phyloP scores from a whole-genome alignment of 2,888 invertebrate species.

The Tryphoninae sp. region DNA sequence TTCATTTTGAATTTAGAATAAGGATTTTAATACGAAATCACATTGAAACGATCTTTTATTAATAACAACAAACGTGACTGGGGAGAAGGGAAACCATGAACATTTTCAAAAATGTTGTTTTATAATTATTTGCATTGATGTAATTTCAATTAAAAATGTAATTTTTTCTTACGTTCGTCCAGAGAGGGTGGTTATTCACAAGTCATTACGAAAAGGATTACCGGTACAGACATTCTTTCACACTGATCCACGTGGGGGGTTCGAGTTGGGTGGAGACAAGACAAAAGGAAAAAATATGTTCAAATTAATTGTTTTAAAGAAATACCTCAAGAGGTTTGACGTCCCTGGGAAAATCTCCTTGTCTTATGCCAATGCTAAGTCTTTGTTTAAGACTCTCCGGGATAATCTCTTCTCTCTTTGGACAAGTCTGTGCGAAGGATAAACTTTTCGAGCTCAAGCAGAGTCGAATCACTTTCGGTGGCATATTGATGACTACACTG shows the following conservation, averaged over 20 bases:
- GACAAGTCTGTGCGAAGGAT: conserved; percentile 57
- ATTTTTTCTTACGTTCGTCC: background rate
- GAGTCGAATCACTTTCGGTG: conserved; percentile 29
- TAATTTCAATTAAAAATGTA: background rate
- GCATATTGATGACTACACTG: conserved; percentile 53
- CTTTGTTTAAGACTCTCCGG: conserved; percentile 73
- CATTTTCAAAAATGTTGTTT: too few species aligned
- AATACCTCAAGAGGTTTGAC: conserved; percentile 46
- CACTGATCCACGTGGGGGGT: background rate
- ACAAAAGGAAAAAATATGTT: conserved; percentile 51
- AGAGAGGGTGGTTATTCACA: background rate
- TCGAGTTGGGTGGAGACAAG: conserved; percentile 27
- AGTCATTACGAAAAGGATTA: conserved; percentile 15
- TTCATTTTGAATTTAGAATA: too few species aligned
- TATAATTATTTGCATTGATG: background rate
- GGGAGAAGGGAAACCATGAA: too few species aligned
- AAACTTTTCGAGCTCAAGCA: conserved; percentile 27
- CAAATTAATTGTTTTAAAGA: conserved; percentile 68
- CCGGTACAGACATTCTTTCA: conserved; percentile 18
- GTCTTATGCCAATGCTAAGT: conserved; percentile 67
- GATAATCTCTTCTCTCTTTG: conserved; percentile 70
- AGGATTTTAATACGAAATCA: too few species aligned
- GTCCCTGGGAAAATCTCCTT: conserved; percentile 63
- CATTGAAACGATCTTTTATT: too few species aligned
- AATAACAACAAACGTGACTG: too few species aligned